Evolutionary conservation across 2,797 vertebrate genomes (phyloP).

Genomic region (Enteromius radiatus): DNA sequence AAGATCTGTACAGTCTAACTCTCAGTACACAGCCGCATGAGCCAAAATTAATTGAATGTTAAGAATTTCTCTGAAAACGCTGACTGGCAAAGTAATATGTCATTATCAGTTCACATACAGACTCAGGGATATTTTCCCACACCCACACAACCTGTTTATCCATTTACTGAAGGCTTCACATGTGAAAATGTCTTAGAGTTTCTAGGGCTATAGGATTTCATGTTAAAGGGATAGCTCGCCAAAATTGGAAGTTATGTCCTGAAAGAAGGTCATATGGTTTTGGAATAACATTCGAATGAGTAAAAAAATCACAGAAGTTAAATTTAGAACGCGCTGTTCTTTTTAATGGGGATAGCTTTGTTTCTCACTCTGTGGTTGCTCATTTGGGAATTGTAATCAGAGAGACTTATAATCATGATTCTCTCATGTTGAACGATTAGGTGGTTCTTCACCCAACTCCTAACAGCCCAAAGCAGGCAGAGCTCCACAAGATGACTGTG

Average conservation of each 20-base stretch:
- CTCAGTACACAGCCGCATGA: conserved; percentile 44
- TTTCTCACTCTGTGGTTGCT: background rate
- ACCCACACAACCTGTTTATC: conserved; percentile 44
- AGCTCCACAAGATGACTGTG: conserved; percentile 98
- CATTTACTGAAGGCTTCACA: conserved; percentile 19
- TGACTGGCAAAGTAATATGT: conserved; percentile 56
- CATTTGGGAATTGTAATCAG: background rate
- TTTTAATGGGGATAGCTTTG: background rate
- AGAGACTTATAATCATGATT: conserved; percentile 5
- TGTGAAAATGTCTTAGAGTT: conserved; percentile 28
- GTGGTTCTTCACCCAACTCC: conserved; percentile 98
- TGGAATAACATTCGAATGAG: background rate
- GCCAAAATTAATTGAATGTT: conserved; percentile 58
- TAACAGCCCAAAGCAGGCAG: conserved; percentile 97
- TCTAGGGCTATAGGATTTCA: conserved; percentile 19
- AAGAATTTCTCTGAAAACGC: conserved; percentile 53
- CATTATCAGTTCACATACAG: conserved; percentile 47
- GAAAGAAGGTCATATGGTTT: background rate
- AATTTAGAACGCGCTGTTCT: background rate
- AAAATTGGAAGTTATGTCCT: conserved; percentile 3
- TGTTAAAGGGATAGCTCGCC: conserved; percentile 17
- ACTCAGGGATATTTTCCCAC: conserved; percentile 42
- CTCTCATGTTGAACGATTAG: conserved; percentile 71
- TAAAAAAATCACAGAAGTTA: background rate
- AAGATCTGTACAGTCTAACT: conserved; percentile 37